Conservation (phyloP, 1,140 invertebrate genomes). For the Helicoverpa zea region DNA sequence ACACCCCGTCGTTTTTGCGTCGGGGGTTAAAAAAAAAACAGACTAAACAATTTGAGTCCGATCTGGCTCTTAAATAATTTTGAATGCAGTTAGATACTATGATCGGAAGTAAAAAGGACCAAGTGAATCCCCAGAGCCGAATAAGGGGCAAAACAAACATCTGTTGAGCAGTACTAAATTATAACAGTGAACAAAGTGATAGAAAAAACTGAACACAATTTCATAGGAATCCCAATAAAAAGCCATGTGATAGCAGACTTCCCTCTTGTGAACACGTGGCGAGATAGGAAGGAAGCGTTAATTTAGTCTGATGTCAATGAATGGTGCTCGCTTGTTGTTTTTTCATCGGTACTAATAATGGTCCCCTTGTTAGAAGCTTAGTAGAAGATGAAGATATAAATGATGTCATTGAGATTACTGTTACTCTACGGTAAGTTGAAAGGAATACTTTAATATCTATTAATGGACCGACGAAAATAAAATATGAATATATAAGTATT, state of each 20-base stretch:
- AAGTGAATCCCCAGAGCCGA: neutral
- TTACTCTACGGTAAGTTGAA: neutral
- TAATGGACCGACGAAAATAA: too few species aligned
- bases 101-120: too few species aligned
- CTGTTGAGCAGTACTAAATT: constrained; percentile 34
- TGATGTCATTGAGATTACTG: neutral
- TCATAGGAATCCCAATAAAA: constrained; percentile 52
- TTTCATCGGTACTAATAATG: constrained; percentile 23
- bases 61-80: too few species aligned
- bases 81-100: too few species aligned
- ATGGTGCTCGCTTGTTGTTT: constrained; percentile 22
- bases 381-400: neutral
- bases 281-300: constrained; percentile 60
- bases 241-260: constrained; percentile 43
- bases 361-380: constrained; percentile 23
- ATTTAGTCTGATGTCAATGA: constrained; percentile 45
- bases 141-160: neutral
- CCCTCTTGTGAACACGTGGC: constrained; percentile 59
- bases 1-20: too few species aligned
- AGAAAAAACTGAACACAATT: constrained; percentile 41
- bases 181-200: constrained; percentile 13
- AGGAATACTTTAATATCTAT: neutral
- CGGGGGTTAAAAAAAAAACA: too few species aligned
- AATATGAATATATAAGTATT: too few species aligned
- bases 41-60: too few species aligned